Conservation (phyloP, 2,797 vertebrate genomes). For the Gastrophryne carolinensis region DNA sequence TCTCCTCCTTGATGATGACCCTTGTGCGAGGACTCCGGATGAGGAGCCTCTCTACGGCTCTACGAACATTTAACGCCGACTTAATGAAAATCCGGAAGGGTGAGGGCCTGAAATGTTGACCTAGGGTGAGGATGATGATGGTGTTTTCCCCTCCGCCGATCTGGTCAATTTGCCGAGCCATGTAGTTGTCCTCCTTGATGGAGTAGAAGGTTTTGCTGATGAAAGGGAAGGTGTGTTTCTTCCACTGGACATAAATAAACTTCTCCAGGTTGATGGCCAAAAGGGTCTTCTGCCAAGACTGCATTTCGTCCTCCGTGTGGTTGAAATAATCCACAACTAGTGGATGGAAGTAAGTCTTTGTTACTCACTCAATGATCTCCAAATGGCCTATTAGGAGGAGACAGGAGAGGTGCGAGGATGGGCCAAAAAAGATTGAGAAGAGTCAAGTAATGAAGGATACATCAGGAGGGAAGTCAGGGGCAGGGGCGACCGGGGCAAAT, state of each 20-base stretch:
- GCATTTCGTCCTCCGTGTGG: slow-evolving; percentile 50
- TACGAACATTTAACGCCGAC: slow-evolving; percentile 49
- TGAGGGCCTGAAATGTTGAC: slow-evolving; percentile 47
- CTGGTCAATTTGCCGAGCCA: slow-evolving; percentile 32
- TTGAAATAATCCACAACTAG: slow-evolving; percentile 48
- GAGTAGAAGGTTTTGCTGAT: slow-evolving; percentile 34
- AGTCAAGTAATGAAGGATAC: too few species aligned
- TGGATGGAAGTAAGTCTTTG: too few species aligned
- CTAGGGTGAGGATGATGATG: slow-evolving; percentile 21
- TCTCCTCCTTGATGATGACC: slow-evolving; percentile 56
- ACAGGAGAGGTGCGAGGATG: too few species aligned
- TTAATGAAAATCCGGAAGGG: slow-evolving; percentile 24
- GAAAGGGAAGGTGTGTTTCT: slow-evolving; percentile 8
- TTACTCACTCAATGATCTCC: too few species aligned
- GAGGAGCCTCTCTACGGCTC: slow-evolving; percentile 54
- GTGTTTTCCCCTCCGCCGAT: not conserved
- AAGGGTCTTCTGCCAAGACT: slow-evolving; percentile 48
- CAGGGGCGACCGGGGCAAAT: too few species aligned
- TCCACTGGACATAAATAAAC: slow-evolving; percentile 33
- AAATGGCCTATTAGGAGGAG: too few species aligned
- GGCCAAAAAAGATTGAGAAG: too few species aligned
- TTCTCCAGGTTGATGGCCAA: slow-evolving; percentile 50
- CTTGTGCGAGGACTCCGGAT: slow-evolving; percentile 39
- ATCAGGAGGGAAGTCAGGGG: too few species aligned
- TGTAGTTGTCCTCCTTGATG: slow-evolving; percentile 23